Conservation (phyloP, 2,113 vertebrate genomes). For the Oryzias melastigma region DNA sequence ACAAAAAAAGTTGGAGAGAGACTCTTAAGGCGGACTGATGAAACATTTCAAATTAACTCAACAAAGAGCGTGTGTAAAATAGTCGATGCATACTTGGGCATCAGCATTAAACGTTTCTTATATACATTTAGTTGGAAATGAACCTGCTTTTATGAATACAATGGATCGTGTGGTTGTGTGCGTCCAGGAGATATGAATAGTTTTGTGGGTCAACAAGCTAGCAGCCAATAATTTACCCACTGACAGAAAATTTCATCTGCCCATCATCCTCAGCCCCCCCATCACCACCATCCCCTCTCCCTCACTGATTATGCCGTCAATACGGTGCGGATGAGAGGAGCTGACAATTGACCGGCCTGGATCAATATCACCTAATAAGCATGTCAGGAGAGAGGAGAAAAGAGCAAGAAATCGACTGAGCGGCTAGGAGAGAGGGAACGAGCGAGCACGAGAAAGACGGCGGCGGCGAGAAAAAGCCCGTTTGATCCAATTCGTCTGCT, state of each 20-base stretch:
- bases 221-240: conserved; percentile 97
- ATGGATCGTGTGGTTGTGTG: conserved; percentile 36
- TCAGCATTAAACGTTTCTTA: conserved; percentile 1
- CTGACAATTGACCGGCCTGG: conserved; percentile 97
- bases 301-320: conserved; percentile 98
- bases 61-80: not conserved
- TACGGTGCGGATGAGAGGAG: conserved; percentile 97
- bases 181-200: conserved; percentile 83
- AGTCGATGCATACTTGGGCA: too few relatives aligned
- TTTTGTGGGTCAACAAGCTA: conserved; percentile 92
- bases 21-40: too few relatives aligned
- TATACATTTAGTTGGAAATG: conserved; percentile 11
- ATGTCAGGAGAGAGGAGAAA: conserved; percentile 87
- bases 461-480: conserved; percentile 76
- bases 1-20: too few relatives aligned
- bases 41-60: not conserved
- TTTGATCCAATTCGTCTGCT: conserved; percentile 97
- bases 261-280: conserved; percentile 75
- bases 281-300: conserved; percentile 53
- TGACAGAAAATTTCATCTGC: conserved; percentile 97
- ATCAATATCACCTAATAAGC: conserved; percentile 99
- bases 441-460: conserved; percentile 77
- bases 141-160: conserved; percentile 30
- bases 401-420: conserved; percentile 80
- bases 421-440: conserved; percentile 73